A percentile compares a stretch with the other conserved stretches of the same genome.
These are phyloP conservation scores for Nothoprocta perdicaria DNA, from an alignment of 2,113 vertebrate genomes.

Conservation along the genomic window DNA sequence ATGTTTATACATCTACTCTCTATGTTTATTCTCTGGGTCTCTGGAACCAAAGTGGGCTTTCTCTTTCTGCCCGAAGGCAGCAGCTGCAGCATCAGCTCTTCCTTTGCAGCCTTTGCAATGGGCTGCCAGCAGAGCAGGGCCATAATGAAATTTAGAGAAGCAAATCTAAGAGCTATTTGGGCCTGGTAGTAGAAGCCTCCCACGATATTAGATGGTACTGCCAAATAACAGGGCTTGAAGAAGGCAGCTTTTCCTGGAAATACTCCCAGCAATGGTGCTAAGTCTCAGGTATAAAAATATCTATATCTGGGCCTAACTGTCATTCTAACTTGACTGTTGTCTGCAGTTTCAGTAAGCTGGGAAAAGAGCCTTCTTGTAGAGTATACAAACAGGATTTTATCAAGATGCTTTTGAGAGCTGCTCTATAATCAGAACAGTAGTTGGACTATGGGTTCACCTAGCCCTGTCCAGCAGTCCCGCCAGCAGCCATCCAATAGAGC, in stretches of 20 bases:
- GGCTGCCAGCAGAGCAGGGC: neutral
- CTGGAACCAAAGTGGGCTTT: neutral
- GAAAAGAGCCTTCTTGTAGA: neutral
- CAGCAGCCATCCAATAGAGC: accelerated
- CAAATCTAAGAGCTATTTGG: neutral
- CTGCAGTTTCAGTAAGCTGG: neutral
- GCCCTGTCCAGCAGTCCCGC: neutral
- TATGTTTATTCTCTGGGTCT: neutral
- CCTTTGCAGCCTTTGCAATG: neutral
- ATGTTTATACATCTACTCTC: neutral
- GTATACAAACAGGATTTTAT: neutral
- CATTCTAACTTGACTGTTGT: neutral
- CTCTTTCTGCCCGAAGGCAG: neutral
- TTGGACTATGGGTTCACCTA: neutral
- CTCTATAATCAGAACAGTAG: neutral
- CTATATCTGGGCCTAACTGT: neutral
- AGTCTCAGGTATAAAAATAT: neutral
- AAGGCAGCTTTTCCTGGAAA: neutral
- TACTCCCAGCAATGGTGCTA: neutral
- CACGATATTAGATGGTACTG: neutral
- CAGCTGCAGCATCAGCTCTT: neutral
- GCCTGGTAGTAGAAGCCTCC: neutral
- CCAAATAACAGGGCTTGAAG: neutral
- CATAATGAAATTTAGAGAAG: neutral
- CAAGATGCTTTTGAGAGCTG: neutral